Percentiles rank a stretch among this genome's conserved stretches.
Evolutionary conservation across 2,113 vertebrate genomes (phyloP).

Genomic region (Collichthys lucidus): DNA sequence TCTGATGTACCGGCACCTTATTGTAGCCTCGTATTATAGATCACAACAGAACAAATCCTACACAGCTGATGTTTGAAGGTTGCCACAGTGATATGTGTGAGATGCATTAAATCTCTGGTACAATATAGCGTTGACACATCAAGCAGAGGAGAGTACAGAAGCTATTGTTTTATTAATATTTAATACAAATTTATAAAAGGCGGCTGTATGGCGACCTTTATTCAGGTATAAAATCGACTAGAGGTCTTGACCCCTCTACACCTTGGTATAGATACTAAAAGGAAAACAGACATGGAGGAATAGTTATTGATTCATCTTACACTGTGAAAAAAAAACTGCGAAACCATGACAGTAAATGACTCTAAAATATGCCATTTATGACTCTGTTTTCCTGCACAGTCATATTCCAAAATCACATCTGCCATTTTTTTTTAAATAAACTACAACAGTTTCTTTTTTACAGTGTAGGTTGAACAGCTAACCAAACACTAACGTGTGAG

Average conservation of each 20-base stretch:
- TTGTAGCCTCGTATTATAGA: constrained; percentile 29
- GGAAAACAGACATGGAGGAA: neutral
- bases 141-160: neutral
- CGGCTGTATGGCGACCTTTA: neutral
- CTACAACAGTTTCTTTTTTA: too few relatives aligned
- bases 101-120: neutral
- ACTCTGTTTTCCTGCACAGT: too few relatives aligned
- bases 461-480: neutral
- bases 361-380: too few relatives aligned
- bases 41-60: constrained; percentile 18
- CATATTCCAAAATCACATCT: too few relatives aligned
- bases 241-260: constrained; percentile 12
- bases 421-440: too few relatives aligned
- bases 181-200: neutral
- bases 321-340: neutral
- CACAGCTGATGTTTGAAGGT: constrained; percentile 21
- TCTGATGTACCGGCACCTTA: neutral
- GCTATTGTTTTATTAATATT: constrained; percentile 4
- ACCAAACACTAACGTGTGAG: too few relatives aligned
- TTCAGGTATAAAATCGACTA: neutral
- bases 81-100: neutral
- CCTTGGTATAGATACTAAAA: neutral
- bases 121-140: neutral
- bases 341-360: too few relatives aligned
- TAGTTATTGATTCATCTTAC: neutral